Percentiles rank a stretch among this genome's conserved stretches.
These are phyloP conservation scores for Brachypodius melanocephalos DNA, from an alignment of 2,113 vertebrate genomes.

Conservation along the genomic window DNA sequence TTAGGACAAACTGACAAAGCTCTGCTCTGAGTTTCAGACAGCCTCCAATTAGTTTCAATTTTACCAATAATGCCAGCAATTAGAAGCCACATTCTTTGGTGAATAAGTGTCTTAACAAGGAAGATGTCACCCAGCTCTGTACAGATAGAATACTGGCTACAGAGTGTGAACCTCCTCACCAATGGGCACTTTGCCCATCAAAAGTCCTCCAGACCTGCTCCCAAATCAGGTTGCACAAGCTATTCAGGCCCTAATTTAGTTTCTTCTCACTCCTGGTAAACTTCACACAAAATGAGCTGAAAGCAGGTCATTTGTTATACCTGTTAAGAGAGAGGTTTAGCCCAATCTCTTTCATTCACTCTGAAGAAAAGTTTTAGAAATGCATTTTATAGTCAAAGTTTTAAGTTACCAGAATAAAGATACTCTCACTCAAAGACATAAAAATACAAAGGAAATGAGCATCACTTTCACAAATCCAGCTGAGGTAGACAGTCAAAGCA, in stretches of 20 bases:
- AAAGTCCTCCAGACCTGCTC: not conserved
- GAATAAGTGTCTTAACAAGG: not conserved
- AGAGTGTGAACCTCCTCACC: not conserved
- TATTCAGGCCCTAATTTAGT: not conserved
- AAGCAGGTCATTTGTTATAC: not conserved
- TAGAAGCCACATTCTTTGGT: not conserved
- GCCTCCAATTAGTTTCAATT: not conserved
- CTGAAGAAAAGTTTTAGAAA: not conserved
- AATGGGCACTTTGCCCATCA: not conserved
- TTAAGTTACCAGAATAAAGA: not conserved
- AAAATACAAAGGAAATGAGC: not conserved
- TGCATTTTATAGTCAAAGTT: not conserved
- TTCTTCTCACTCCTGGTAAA: not conserved
- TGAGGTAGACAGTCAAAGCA: not conserved
- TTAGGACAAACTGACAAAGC: not conserved
- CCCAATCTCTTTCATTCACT: not conserved
- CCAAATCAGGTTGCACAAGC: not conserved
- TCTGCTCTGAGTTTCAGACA: not conserved
- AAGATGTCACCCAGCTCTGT: not conserved
- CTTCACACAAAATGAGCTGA: not conserved
- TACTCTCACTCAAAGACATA: not conserved
- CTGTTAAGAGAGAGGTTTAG: not conserved
- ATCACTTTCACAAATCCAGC: not conserved
- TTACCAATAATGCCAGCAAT: not conserved
- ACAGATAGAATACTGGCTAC: fast-evolving